Evolutionary conservation across 2,797 vertebrate species (phyloP).

Genomic region (Clarias laeviceps): DNA sequence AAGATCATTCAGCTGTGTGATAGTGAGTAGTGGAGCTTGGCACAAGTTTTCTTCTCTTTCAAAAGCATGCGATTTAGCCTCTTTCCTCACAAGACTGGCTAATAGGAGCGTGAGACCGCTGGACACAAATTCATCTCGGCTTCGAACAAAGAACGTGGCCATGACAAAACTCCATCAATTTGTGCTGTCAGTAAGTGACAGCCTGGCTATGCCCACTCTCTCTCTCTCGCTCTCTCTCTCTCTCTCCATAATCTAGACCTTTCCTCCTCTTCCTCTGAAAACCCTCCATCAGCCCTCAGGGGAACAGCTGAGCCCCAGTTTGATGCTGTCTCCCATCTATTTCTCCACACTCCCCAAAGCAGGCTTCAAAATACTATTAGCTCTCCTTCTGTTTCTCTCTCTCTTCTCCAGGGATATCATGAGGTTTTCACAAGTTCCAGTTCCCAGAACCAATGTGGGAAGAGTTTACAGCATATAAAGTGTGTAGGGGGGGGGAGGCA

Average conservation of each 20-base stretch:
- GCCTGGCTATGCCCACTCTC: constrained; percentile 32
- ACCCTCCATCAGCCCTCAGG: constrained; percentile 53
- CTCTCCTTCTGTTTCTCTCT: constrained; percentile 60
- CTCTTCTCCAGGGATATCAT: constrained; percentile 54
- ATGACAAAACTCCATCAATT: constrained; percentile 55
- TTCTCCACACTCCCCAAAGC: constrained; percentile 41
- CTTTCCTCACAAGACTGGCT: constrained; percentile 35
- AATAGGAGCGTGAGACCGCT: constrained; percentile 50
- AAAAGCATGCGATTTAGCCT: constrained; percentile 32
- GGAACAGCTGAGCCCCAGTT: constrained; percentile 56
- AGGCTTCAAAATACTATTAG: constrained; percentile 61
- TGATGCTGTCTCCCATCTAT: constrained; percentile 44
- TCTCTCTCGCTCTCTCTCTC: background rate
- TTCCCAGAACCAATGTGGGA: constrained; percentile 52
- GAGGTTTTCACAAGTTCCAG: constrained; percentile 61
- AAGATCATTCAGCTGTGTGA: constrained; percentile 38
- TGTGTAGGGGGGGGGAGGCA: background rate
- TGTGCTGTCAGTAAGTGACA: constrained; percentile 35
- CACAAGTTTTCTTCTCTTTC: constrained; percentile 33
- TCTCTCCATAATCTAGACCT: constrained; percentile 16
- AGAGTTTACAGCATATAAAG: constrained; percentile 43
- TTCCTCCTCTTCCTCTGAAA: constrained; percentile 28
- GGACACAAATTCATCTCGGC: constrained; percentile 53
- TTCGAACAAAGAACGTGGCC: constrained; percentile 54
- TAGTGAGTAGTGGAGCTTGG: constrained; percentile 36